phyloP scores from a whole-genome alignment of 2,888 invertebrate species.

The Dryocosmus kuriphilus region DNA sequence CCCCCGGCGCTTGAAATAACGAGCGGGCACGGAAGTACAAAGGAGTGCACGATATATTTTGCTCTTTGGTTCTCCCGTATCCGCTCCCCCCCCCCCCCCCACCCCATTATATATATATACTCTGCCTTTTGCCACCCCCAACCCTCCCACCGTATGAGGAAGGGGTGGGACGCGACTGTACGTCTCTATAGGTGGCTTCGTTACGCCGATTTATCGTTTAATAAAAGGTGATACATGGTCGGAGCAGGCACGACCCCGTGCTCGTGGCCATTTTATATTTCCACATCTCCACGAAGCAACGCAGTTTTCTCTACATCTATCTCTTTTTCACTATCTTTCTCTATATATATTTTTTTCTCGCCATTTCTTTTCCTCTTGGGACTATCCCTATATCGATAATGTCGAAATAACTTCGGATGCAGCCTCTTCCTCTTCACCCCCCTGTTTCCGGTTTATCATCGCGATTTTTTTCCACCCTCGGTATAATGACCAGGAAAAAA shows the following conservation, averaged over 20 bases:
- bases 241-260: conserved; percentile 36
- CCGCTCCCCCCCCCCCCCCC: conserved; percentile 2
- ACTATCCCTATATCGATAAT: conserved; percentile 42
- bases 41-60: conserved; percentile 39
- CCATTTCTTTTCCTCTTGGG: conserved; percentile 47
- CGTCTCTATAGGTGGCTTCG: conserved; percentile 63
- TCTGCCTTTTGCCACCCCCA: conserved; percentile 14
- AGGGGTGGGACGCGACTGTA: conserved; percentile 47
- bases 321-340: conserved; percentile 29
- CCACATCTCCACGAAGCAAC: conserved; percentile 38
- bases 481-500: conserved; percentile 34
- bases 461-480: conserved; percentile 36
- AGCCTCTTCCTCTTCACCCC: conserved; percentile 23
- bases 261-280: conserved; percentile 40
- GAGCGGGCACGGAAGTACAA: conserved; percentile 40
- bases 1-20: conserved; percentile 37
- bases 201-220: conserved; percentile 73
- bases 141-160: conserved; percentile 27
- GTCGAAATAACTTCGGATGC: conserved; percentile 39
- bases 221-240: conserved; percentile 70
- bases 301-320: conserved; percentile 19
- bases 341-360: conserved; percentile 41
- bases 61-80: conserved; percentile 28
- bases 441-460: conserved; percentile 36
- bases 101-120: conserved; percentile 8